phyloP scores from a whole-genome alignment of 1,140 invertebrate genomes.

The Halesus radiatus region DNA sequence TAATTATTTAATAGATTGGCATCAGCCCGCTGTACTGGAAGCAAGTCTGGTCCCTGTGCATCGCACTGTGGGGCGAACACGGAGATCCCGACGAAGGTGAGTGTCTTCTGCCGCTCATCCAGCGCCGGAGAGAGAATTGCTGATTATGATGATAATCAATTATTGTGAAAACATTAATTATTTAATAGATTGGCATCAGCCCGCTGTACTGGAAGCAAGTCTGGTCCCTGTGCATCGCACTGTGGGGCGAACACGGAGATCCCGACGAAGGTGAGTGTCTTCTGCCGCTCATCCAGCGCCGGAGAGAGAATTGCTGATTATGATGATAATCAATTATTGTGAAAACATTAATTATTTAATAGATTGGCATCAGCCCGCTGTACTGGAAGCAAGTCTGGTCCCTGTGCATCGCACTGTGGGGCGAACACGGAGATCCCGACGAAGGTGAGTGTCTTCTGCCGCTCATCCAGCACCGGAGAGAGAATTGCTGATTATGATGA shows the following conservation, averaged over 20 bases:
- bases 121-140: not conserved
- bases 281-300: not conserved
- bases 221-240: constrained; percentile 85
- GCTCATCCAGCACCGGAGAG: not conserved
- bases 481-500: not conserved
- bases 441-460: constrained; percentile 60
- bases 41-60: constrained; percentile 84
- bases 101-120: not conserved
- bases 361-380: constrained; percentile 44
- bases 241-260: constrained; percentile 83
- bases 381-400: constrained; percentile 79
- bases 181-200: constrained; percentile 61
- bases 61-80: constrained; percentile 86
- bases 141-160: not conserved
- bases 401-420: constrained; percentile 88
- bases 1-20: constrained; percentile 60
- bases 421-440: constrained; percentile 71
- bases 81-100: constrained; percentile 66
- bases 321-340: not conserved
- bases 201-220: constrained; percentile 70
- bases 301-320: not conserved
- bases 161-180: not conserved
- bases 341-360: not conserved
- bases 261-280: constrained; percentile 61
- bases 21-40: constrained; percentile 62